Evolutionary conservation across 2,888 invertebrate species (phyloP), one percentile per base, ranked within the genome.

Genomic region (Epicampocera succincta): DNA sequence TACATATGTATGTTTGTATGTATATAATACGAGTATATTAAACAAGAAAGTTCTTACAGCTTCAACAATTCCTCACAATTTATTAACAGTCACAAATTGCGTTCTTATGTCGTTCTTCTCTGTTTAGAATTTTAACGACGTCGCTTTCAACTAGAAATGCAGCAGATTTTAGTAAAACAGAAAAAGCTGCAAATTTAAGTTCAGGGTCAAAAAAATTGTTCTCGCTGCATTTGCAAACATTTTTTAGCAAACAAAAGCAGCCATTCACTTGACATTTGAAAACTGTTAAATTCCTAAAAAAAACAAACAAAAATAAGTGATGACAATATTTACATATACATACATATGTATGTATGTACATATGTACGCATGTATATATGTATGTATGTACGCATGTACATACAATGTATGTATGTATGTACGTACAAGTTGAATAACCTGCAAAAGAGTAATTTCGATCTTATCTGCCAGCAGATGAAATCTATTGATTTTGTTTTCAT

Each of bases 131-230:
- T 17, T 6, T 61, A 54, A 46, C 52, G 33, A 17, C 9, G n/a
- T 29, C 44, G 29, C 29, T 77, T 48, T 58, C 29, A 56, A 77
- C 54, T 69, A 71, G 69, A 71, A 77, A 76, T 3, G 44, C 19
- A 50, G 44, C 63, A 61, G 15, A 61, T 52, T 61, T 42, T 12
- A 17, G 8, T 0, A 15, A 54, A 65, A 46, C 9, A 6, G 9
- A 19, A 52, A 13, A 44, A 44, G 15, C 12, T 17, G 21, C 4
- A 56, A 63, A 46, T 46, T 42, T 71, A 71, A 77, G 81, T 81
- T 81, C 81, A 81, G 81, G 81, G 81, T 65, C 81, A 74, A 72
- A 58, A n/a, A 77, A 65, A 69, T 81, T 63, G 46, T 73, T 54
- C 58, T 38, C 46, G 69, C 15, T 17, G 38, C 58, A 54, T 76